Conservation (phyloP, 2,888 invertebrate genomes). For the Alentia gelatinosa region DNA sequence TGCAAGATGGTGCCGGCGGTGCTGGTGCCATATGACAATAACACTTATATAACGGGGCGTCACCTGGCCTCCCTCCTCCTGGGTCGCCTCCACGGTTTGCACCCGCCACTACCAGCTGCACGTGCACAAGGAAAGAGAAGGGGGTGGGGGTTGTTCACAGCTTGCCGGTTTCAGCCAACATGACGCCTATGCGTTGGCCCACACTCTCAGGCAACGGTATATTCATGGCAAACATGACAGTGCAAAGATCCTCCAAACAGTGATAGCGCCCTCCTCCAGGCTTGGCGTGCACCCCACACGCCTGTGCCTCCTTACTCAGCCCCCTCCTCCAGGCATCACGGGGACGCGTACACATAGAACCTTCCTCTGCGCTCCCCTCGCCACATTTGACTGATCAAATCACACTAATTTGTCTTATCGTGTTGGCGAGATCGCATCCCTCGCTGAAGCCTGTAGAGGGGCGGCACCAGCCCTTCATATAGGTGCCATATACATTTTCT, state of each 20-base stretch:
- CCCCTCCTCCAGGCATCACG: not conserved
- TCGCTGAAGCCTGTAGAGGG: slow-evolving; percentile 1
- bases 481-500: slow-evolving; percentile 27
- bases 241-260: not conserved
- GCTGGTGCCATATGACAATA: slow-evolving; percentile 19
- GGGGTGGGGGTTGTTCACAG: too few relatives aligned
- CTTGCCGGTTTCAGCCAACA: too few relatives aligned
- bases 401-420: slow-evolving; percentile 49
- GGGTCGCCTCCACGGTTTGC: not conserved
- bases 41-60: slow-evolving; percentile 19
- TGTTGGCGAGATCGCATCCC: slow-evolving; percentile 37
- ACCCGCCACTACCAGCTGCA: not conserved
- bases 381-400: slow-evolving; percentile 47
- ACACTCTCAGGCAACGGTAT: not conserved
- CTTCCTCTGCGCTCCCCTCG: not conserved
- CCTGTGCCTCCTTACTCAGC: not conserved
- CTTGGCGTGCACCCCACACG: not conserved
- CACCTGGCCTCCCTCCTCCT: not conserved
- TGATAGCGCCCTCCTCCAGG: not conserved
- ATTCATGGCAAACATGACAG: not conserved
- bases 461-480: not conserved
- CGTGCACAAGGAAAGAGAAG: not conserved
- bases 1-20: not conserved
- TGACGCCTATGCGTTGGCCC: too few relatives aligned
- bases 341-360: not conserved